phyloP scores from a whole-genome alignment of 2,797 vertebrate species.

The Poeciliopsis infans region DNA sequence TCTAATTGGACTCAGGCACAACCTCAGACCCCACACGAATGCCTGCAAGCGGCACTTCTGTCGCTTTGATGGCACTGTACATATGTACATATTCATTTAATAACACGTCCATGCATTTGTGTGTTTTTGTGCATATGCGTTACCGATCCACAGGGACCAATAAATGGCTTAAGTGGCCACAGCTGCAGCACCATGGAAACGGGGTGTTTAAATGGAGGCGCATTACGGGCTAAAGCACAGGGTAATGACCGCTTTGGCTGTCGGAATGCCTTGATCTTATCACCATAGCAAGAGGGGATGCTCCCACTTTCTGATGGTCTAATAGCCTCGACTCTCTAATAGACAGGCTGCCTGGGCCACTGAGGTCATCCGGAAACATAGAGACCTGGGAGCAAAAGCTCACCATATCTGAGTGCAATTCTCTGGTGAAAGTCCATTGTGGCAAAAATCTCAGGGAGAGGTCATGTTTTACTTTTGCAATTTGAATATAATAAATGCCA shows the following conservation, averaged over 20 bases:
- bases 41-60: constrained; percentile 12
- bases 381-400: constrained; percentile 25
- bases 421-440: not conserved
- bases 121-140: constrained; percentile 44
- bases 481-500: constrained; percentile 54
- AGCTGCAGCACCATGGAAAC: constrained; percentile 75
- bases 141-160: constrained; percentile 67
- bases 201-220: constrained; percentile 75
- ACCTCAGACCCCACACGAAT: constrained; percentile 41
- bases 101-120: constrained; percentile 40
- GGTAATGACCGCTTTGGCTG: constrained; percentile 77
- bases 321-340: constrained; percentile 73
- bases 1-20: constrained; percentile 36
- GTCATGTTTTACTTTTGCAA: not conserved
- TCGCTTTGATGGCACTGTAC: constrained; percentile 3
- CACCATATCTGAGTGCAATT: not conserved
- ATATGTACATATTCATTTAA: constrained; percentile 60
- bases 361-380: constrained; percentile 71
- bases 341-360: constrained; percentile 65
- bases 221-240: constrained; percentile 76
- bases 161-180: constrained; percentile 72
- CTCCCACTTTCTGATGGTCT: constrained; percentile 77
- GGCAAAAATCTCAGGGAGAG: constrained; percentile 25
- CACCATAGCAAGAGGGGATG: constrained; percentile 76
- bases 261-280: constrained; percentile 83